Evolutionary conservation across 1,140 invertebrate genomes (phyloP), one percentile per base, ranked within the genome.

Genomic region (Leucophenga varia): DNA sequence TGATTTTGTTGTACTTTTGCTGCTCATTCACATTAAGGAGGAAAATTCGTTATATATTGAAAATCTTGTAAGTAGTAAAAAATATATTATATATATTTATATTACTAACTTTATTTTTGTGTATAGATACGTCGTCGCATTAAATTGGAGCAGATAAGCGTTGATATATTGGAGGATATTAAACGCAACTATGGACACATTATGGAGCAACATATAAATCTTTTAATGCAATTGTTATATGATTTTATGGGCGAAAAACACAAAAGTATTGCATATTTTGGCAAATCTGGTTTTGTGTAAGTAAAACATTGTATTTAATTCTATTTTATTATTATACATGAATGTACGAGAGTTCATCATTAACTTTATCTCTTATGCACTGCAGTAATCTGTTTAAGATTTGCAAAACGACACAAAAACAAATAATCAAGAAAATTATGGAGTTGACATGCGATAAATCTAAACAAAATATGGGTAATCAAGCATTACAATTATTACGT

Each of bases 1-100:
- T 8, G 78, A 79, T 57, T 58, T 78, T 10, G 49, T 79, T 10
- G 55, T 79, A 41, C 40, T 79, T 16, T 54, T 79, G 25, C 56
- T 78, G 55, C 50, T 79, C 1, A 73, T 78, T 44, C 54, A 72
- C 8, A 61, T 64, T 8, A 61, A 65, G 18, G 74, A 76, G 47
- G 60, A 68, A 20, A 70, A 74, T 36, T 75, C 73, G 9, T 44
- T 64, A 28, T 63, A 59, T 25, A 69, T 79, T 20, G 75, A 78
- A 49, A 67, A 60, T 39, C 59, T 78, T 32, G 68, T 79, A 55
- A 67, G 65, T 47, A n/a, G n/a, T n/a, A n/a, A n/a, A n/a, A 12
- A 2, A 25, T n/a, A n/a, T 14, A 17, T 31, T 8, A n/a, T n/a
- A 37, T 7, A 37, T 13, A 25, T 39, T 12, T 10, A 32, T n/a